Evolutionary conservation across 2,797 vertebrate species (phyloP).

Genomic region (Sylvilagus floridanus): DNA sequence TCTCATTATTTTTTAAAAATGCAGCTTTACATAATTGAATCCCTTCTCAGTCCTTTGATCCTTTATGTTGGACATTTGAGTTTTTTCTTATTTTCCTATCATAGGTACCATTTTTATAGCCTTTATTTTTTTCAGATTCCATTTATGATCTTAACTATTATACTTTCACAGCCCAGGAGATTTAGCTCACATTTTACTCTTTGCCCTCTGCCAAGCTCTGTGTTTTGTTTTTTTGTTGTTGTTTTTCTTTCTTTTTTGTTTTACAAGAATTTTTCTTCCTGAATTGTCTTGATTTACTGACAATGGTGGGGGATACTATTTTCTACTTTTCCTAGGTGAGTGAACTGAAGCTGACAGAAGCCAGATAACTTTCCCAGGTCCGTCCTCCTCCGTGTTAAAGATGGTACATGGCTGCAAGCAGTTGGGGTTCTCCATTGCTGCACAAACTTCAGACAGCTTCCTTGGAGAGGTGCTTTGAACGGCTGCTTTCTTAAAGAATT

Average conservation of each 20-base stretch:
- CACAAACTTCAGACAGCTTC: background rate
- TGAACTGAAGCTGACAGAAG: background rate
- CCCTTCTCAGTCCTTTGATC: background rate
- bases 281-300: background rate
- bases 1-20: conserved; percentile 40
- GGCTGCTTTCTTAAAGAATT: background rate
- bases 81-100: background rate
- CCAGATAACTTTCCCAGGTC: background rate
- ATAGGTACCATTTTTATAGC: background rate
- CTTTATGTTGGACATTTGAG: background rate
- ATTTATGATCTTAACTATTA: conserved; percentile 6
- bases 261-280: background rate
- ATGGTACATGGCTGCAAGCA: background rate
- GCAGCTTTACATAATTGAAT: conserved; percentile 5
- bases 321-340: background rate
- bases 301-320: background rate
- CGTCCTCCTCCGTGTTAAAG: background rate
- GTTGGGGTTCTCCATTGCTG: background rate
- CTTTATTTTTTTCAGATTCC: background rate
- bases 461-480: conserved; percentile 2
- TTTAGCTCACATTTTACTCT: background rate
- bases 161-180: background rate
- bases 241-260: background rate
- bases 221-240: no score
- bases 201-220: background rate